Conservation (phyloP, 2,797 vertebrate species). For the Eulemur mongoz region DNA sequence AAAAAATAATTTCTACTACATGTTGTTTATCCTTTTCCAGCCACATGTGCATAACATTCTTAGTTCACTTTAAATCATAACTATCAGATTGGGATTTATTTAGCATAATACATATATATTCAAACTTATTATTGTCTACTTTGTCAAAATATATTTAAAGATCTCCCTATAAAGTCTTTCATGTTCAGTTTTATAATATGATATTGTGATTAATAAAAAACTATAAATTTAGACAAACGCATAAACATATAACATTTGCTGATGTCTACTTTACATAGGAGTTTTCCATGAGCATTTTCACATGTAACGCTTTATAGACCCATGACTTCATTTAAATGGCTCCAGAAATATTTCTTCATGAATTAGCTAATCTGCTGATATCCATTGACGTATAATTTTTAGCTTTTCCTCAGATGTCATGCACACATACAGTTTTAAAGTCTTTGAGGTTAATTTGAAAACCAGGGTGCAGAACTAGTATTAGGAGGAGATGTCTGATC, state of each 20-base stretch:
- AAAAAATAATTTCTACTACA: not conserved
- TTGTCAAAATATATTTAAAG: constrained; percentile 18
- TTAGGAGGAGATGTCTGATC: not conserved
- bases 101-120: not conserved
- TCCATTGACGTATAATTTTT: not conserved
- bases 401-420: not conserved
- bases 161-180: not conserved
- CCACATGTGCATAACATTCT: not conserved
- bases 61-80: constrained; percentile 10
- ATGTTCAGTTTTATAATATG: not conserved
- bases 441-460: not conserved
- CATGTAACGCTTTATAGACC: not conserved
- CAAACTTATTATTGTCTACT: constrained; percentile 27
- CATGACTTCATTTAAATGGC: not conserved
- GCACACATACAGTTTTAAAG: not conserved
- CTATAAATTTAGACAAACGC: not conserved
- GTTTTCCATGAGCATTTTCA: not conserved
- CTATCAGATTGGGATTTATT: not conserved
- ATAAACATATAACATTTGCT: not conserved
- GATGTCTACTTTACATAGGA: not conserved
- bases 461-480: not conserved
- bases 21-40: not conserved
- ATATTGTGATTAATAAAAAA: not conserved
- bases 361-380: not conserved
- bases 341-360: not conserved